phyloP scores from a whole-genome alignment of 2,888 invertebrate species.

The Melanophora roralis region DNA sequence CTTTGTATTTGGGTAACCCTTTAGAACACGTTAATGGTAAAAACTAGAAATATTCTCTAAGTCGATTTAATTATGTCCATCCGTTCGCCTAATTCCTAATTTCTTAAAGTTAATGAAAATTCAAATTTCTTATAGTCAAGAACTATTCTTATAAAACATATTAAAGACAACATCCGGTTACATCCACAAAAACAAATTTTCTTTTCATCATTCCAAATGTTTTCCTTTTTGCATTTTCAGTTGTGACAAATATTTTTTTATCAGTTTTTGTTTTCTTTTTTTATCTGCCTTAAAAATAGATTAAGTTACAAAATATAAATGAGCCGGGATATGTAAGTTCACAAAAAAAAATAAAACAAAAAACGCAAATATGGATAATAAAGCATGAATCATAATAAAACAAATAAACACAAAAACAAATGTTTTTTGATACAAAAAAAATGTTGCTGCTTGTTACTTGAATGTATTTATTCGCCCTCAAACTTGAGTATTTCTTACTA shows the following conservation, averaged over 20 bases:
- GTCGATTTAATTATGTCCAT: too few relatives aligned
- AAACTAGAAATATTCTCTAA: too few relatives aligned
- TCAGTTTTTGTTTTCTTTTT: background rate
- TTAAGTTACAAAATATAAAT: constrained; percentile 40
- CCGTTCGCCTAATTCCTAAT: too few relatives aligned
- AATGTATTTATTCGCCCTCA: background rate
- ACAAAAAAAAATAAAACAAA: background rate
- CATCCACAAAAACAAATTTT: background rate
- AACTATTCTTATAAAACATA: too few relatives aligned
- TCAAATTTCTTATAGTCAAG: too few relatives aligned
- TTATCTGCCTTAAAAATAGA: constrained; percentile 1
- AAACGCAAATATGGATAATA: constrained; percentile 5
- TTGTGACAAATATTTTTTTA: constrained; percentile 21
- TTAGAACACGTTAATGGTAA: too few relatives aligned
- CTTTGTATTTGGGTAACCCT: too few relatives aligned
- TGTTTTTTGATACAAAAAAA: background rate
- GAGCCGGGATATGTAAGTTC: constrained; percentile 23
- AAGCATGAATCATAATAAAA: constrained; percentile 41
- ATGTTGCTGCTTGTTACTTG: background rate
- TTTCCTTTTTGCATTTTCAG: background rate
- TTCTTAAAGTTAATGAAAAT: too few relatives aligned
- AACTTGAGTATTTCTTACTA: background rate
- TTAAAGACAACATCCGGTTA: too few relatives aligned
- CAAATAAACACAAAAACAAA: background rate
- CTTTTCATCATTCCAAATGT: too few relatives aligned